A percentile compares a stretch with the other conserved stretches of the same genome.
Evolutionary conservation across 2,888 invertebrate species (phyloP).

Genomic region (Nasonia oneida): DNA sequence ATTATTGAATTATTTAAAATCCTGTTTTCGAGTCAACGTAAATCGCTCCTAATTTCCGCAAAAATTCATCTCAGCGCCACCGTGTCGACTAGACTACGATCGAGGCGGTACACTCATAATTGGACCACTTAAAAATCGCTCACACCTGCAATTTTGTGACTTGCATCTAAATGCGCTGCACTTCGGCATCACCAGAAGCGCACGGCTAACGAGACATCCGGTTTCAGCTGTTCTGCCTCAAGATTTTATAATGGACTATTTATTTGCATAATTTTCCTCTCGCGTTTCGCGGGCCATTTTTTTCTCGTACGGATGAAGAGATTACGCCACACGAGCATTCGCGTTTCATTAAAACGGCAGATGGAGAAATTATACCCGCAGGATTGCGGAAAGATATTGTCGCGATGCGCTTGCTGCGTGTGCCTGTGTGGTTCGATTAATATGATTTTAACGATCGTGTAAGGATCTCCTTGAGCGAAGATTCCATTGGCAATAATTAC

Average conservation of each 20-base stretch:
- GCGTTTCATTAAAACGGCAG: slow-evolving; percentile 3
- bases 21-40: background rate
- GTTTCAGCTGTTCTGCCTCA: background rate
- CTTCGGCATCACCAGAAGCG: background rate
- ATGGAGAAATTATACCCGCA: slow-evolving; percentile 24
- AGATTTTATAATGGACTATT: slow-evolving; percentile 42
- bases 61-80: background rate
- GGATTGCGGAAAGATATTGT: slow-evolving; percentile 18
- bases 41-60: background rate
- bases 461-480: background rate
- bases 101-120: slow-evolving; percentile 22
- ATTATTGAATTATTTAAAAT: background rate
- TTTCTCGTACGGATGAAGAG: slow-evolving; percentile 26
- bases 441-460: slow-evolving; percentile 29
- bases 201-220: slow-evolving; percentile 37
- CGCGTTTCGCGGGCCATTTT: slow-evolving; percentile 6
- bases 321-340: background rate
- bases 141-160: slow-evolving; percentile 43
- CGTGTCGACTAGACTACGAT: slow-evolving; percentile 6
- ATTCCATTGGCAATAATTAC: background rate
- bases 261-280: slow-evolving; percentile 54
- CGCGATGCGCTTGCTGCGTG: background rate
- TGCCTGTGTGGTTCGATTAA: background rate
- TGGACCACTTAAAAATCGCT: slow-evolving; percentile 52
- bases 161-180: background rate